A percentile compares a stretch with the other conserved stretches of the same genome.
These are phyloP conservation scores for Smittia aterrima DNA, from an alignment of 2,888 invertebrate genomes.

Conservation along the genomic window DNA sequence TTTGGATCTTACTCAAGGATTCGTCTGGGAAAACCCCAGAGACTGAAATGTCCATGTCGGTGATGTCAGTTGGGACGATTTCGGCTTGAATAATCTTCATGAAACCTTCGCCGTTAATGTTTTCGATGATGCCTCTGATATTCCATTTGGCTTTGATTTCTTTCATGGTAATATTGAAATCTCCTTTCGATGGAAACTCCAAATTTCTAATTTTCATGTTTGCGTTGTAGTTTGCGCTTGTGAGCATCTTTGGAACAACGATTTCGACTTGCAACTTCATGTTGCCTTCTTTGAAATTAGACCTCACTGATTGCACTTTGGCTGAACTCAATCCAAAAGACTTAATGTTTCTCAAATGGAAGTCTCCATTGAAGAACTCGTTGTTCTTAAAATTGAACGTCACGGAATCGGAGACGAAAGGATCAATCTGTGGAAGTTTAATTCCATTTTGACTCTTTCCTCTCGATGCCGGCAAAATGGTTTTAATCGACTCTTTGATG, in stretches of 20 bases:
- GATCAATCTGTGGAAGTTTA: constrained; percentile 51
- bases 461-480: constrained; percentile 53
- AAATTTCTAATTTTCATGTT: too few relatives aligned
- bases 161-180: constrained; percentile 49
- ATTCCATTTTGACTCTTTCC: constrained; percentile 29
- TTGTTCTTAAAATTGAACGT: constrained; percentile 49
- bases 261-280: constrained; percentile 61
- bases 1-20: constrained; percentile 60
- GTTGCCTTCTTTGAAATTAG: constrained; percentile 58
- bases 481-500: constrained; percentile 58
- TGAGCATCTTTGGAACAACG: constrained; percentile 53
- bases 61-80: constrained; percentile 64
- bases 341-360: constrained; percentile 56
- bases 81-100: constrained; percentile 61
- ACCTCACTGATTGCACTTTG: constrained; percentile 57
- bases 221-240: too few relatives aligned
- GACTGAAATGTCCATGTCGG: constrained; percentile 61
- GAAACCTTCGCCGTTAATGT: constrained; percentile 58
- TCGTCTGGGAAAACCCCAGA: constrained; percentile 63
- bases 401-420: constrained; percentile 48
- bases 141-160: constrained; percentile 47
- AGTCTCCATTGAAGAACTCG: constrained; percentile 47
- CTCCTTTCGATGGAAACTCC: too few relatives aligned
- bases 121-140: constrained; percentile 57
- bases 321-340: constrained; percentile 59